Conservation (phyloP, 2,797 vertebrate genomes). For the Tokudaia tokunoshimensis region DNA sequence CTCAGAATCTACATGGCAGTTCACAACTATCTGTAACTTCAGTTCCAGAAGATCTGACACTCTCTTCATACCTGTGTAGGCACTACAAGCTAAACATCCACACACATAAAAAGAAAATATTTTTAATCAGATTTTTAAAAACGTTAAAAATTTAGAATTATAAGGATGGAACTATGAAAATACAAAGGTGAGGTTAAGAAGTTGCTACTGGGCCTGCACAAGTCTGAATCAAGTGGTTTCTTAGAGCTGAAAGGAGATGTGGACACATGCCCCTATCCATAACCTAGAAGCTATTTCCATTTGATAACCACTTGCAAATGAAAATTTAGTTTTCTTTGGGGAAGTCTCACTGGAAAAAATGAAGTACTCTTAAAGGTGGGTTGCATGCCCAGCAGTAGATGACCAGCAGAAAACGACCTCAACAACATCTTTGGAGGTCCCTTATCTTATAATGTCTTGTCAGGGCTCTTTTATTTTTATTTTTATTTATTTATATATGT, state of each 20-base stretch:
- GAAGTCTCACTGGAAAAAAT: not conserved
- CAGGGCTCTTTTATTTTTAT: not conserved
- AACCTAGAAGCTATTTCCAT: not conserved
- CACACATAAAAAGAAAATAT: not conserved
- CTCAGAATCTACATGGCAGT: not conserved
- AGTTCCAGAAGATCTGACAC: not conserved
- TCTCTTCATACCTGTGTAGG: too few species aligned
- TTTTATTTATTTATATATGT: not conserved
- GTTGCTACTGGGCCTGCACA: not conserved
- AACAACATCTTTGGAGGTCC: too few species aligned
- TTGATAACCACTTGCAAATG: not conserved
- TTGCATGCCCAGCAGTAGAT: not conserved
- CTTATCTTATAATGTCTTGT: not conserved
- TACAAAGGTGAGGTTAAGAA: not conserved
- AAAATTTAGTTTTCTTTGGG: not conserved
- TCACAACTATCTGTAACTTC: not conserved
- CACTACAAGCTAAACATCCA: not conserved
- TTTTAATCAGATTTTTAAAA: not conserved
- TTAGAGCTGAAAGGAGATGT: not conserved
- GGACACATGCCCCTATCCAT: not conserved
- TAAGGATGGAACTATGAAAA: not conserved
- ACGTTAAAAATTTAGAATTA: not conserved
- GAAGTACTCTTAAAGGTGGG: not conserved
- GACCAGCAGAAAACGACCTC: not conserved
- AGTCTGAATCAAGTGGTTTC: not conserved